A percentile compares a stretch with the other conserved stretches of the same genome.
Conservation (phyloP, 2,113 vertebrate genomes). For the Cheilinus undulatus region DNA sequence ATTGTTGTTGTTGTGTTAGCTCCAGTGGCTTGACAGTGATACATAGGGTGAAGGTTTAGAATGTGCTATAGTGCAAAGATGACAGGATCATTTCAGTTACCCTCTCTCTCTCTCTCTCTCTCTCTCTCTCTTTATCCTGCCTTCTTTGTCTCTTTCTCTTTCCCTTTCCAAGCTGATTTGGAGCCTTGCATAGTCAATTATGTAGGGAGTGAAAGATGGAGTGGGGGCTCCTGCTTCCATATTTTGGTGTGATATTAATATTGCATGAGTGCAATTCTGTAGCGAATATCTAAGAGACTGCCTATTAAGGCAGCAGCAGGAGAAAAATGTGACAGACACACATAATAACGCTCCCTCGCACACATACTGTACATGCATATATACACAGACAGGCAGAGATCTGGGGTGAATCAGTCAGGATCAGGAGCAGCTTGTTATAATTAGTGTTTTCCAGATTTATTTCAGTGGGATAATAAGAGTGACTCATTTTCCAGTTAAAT, state of each 20-base stretch:
- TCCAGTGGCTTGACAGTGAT: conserved; percentile 64
- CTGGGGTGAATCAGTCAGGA: conserved; percentile 66
- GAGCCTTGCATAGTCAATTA: conserved; percentile 87
- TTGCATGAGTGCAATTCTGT: conserved; percentile 87
- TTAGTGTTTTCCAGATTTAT: conserved; percentile 78
- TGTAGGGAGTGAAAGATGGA: conserved; percentile 81
- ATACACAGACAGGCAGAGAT: conserved; percentile 42
- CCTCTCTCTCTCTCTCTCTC: conserved; percentile 21
- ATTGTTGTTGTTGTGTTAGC: conserved; percentile 71
- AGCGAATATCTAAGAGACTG: conserved; percentile 85
- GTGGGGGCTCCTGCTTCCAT: conserved; percentile 81
- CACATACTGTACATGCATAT: conserved; percentile 23
- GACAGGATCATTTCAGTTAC: conserved; percentile 70
- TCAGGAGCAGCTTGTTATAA: conserved; percentile 73
- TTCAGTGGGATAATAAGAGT: conserved; percentile 70
- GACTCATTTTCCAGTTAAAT: conserved; percentile 74
- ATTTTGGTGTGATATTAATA: conserved; percentile 88
- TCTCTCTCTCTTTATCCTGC: conserved; percentile 28
- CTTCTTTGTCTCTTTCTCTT: conserved; percentile 17
- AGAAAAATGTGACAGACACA: conserved; percentile 72
- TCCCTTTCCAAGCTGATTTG: conserved; percentile 79
- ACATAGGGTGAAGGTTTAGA: conserved; percentile 66
- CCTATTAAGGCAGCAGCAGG: conserved; percentile 80
- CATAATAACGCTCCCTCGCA: conserved; percentile 30
- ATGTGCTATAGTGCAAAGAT: conserved; percentile 59